Conservation (phyloP, 1,140 invertebrate species). For the Dysdera silvatica region DNA sequence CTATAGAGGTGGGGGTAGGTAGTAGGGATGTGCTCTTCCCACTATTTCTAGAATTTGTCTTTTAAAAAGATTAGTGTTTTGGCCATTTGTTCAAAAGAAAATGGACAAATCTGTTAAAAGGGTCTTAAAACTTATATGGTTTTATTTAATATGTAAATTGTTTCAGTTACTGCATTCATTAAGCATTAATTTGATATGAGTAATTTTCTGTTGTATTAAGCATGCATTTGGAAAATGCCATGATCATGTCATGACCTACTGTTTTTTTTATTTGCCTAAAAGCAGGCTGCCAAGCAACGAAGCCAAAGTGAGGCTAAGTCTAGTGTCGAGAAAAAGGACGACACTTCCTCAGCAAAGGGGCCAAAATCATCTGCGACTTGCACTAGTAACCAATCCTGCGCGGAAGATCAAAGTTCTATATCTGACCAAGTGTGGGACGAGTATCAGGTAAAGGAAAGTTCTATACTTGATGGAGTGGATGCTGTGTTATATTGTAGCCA, state of each 20-base stretch:
- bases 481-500: background rate
- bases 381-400: background rate
- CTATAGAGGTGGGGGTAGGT: too few species aligned
- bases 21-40: too few species aligned
- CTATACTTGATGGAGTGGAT: slow-evolving; percentile 12
- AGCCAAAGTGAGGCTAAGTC: background rate
- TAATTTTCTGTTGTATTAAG: background rate
- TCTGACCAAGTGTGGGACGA: slow-evolving; percentile 68
- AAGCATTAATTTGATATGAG: too few species aligned
- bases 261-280: background rate
- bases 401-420: slow-evolving; percentile 58
- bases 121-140: too few species aligned
- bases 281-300: background rate
- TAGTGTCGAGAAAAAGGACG: slow-evolving; percentile 46
- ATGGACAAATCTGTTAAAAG: too few species aligned
- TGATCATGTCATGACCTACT: background rate
- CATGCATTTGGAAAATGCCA: background rate
- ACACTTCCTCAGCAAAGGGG: slow-evolving; percentile 30
- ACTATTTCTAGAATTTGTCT: too few species aligned
- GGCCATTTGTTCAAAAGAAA: too few species aligned
- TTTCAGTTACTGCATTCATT: too few species aligned
- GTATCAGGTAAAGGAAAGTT: slow-evolving; percentile 45
- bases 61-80: too few species aligned
- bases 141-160: too few species aligned
- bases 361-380: background rate